Conservation (phyloP, 2,113 vertebrate species). For the Sminthopsis crassicaudata region DNA sequence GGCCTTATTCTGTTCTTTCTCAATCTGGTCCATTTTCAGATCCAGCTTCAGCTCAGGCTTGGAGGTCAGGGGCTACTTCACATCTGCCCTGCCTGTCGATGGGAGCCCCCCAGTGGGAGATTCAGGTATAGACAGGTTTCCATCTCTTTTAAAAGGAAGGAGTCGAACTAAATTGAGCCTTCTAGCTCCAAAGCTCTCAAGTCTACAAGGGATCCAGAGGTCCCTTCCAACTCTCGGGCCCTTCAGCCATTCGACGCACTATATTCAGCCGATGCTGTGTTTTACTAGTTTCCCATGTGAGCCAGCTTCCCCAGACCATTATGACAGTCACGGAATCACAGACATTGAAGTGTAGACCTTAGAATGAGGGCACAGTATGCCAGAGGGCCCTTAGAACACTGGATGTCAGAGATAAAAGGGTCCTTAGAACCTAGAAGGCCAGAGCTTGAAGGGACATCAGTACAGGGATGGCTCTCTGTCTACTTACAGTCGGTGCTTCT, state of each 20-base stretch:
- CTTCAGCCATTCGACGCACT: too few relatives aligned
- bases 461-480: too few relatives aligned
- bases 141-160: not conserved
- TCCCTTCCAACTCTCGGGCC: too few relatives aligned
- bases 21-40: not conserved
- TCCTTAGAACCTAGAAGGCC: not conserved
- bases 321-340: too few relatives aligned
- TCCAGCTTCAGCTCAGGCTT: not conserved
- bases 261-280: too few relatives aligned
- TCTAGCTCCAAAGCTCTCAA: not conserved
- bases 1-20: not conserved
- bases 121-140: not conserved
- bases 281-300: too few relatives aligned
- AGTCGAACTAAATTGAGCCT: not conserved
- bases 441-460: not conserved
- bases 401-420: not conserved
- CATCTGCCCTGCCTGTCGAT: not conserved
- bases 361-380: too few relatives aligned
- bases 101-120: not conserved
- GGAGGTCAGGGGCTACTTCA: not conserved
- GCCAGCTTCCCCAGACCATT: too few relatives aligned
- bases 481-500: not conserved
- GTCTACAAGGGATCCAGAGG: too few relatives aligned
- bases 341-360: too few relatives aligned
- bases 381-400: not conserved